These are phyloP conservation scores for Prionace glauca DNA, from an alignment of 2,797 vertebrate species.

Conservation along the genomic window DNA sequence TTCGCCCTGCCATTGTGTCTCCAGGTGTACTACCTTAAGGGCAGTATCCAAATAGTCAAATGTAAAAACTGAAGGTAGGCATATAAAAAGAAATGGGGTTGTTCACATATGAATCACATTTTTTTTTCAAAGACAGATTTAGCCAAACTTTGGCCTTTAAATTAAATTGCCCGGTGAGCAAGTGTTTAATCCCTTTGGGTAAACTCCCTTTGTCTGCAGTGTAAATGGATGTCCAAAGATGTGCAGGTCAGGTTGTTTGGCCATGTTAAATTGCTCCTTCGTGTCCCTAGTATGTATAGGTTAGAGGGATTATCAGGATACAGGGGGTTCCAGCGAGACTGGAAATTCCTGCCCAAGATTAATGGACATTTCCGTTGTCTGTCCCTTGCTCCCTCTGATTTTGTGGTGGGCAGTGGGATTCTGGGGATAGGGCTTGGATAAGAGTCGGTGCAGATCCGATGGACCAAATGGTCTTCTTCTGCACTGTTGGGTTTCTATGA, in stretches of 20 bases:
- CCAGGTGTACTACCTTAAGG: background rate
- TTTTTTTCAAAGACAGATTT: background rate
- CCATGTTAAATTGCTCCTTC: too few relatives aligned
- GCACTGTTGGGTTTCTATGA: background rate
- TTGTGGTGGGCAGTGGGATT: too few relatives aligned
- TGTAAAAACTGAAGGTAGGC: background rate
- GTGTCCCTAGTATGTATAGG: too few relatives aligned
- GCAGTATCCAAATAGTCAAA: background rate
- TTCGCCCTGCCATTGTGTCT: background rate
- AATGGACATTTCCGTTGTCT: too few relatives aligned
- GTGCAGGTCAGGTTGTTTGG: background rate
- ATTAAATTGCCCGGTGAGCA: background rate
- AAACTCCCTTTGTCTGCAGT: background rate
- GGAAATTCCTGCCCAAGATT: too few relatives aligned
- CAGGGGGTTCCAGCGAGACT: too few relatives aligned
- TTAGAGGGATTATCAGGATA: too few relatives aligned
- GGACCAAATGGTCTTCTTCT: too few relatives aligned
- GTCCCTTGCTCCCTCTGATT: too few relatives aligned
- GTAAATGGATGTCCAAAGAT: background rate
- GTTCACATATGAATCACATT: background rate
- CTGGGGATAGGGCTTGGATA: too few relatives aligned
- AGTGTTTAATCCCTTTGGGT: background rate
- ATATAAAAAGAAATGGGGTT: background rate
- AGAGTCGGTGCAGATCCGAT: too few relatives aligned
- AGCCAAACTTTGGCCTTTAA: background rate